These are phyloP conservation scores for Lepidostoma basale DNA, from an alignment of 1,140 invertebrate species.

Conservation along the genomic window DNA sequence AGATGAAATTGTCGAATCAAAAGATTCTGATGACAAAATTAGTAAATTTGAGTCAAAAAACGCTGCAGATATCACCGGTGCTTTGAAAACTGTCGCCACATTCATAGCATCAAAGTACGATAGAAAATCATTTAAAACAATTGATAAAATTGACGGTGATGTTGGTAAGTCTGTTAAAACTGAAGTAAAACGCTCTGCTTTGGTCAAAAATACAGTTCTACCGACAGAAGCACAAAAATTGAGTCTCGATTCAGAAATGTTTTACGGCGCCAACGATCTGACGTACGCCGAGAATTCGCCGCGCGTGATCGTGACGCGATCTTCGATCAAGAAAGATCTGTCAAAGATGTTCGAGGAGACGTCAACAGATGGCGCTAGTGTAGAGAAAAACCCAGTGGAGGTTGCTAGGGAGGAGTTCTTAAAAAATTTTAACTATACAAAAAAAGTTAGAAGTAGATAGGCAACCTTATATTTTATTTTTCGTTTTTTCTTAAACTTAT, in stretches of 20 bases:
- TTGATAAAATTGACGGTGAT: no score
- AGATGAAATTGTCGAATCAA: no score
- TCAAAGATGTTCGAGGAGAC: background rate
- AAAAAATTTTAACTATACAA: background rate
- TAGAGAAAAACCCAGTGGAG: background rate
- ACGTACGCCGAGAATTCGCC: background rate
- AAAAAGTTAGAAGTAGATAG: slow-evolving; percentile 5
- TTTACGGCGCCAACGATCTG: no score
- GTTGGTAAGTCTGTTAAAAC: background rate
- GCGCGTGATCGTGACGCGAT: background rate
- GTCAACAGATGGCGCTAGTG: background rate
- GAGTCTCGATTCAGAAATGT: background rate
- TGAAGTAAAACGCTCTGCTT: background rate
- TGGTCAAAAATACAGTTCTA: background rate
- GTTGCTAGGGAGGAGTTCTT: background rate
- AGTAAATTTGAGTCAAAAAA: no score
- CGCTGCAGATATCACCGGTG: no score
- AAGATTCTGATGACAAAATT: no score
- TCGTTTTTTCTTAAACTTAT: no score
- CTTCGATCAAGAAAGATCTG: slow-evolving; percentile 11
- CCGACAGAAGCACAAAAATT: background rate
- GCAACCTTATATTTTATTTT: no score
- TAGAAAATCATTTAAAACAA: background rate
- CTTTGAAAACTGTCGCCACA: background rate
- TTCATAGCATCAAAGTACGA: background rate